These are phyloP conservation scores for Agriopis marginaria DNA, from an alignment of 2,888 invertebrate genomes.

Conservation along the genomic window DNA sequence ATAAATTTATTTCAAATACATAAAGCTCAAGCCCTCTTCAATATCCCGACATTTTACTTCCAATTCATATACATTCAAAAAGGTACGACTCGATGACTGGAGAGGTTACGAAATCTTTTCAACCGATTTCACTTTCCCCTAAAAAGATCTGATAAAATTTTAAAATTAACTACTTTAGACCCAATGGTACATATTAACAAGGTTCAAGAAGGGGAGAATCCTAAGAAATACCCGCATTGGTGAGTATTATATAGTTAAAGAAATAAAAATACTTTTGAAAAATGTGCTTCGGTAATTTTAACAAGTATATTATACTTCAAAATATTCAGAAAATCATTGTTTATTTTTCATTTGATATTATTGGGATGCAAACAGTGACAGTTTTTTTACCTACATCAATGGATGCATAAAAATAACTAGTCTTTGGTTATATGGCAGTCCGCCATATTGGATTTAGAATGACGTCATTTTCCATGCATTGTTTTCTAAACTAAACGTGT, in stretches of 20 bases:
- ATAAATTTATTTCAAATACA: neutral
- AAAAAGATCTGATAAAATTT: slow-evolving; percentile 10
- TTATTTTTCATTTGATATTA: too few relatives aligned
- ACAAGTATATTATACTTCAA: neutral
- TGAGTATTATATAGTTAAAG: too few relatives aligned
- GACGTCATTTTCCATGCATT: too few relatives aligned
- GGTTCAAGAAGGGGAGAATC: neutral
- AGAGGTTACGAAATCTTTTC: slow-evolving; percentile 19
- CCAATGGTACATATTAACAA: slow-evolving; percentile 22
- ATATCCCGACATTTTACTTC: slow-evolving; percentile 14
- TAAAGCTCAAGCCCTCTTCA: slow-evolving; percentile 6
- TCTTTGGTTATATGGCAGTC: too few relatives aligned
- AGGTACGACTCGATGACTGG: slow-evolving; percentile 11
- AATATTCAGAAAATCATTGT: neutral
- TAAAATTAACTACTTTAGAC: slow-evolving; percentile 6
- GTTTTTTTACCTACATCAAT: too few relatives aligned
- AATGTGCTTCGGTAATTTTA: too few relatives aligned
- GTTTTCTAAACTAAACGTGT: too few relatives aligned
- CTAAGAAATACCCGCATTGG: neutral
- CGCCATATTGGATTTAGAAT: too few relatives aligned
- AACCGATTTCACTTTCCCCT: slow-evolving; percentile 14
- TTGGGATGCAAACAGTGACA: too few relatives aligned
- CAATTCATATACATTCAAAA: slow-evolving; percentile 26
- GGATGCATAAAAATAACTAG: too few relatives aligned
- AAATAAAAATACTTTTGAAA: too few relatives aligned